phyloP scores from a whole-genome alignment of 2,888 invertebrate species.

The Protodeltote pygarga region DNA sequence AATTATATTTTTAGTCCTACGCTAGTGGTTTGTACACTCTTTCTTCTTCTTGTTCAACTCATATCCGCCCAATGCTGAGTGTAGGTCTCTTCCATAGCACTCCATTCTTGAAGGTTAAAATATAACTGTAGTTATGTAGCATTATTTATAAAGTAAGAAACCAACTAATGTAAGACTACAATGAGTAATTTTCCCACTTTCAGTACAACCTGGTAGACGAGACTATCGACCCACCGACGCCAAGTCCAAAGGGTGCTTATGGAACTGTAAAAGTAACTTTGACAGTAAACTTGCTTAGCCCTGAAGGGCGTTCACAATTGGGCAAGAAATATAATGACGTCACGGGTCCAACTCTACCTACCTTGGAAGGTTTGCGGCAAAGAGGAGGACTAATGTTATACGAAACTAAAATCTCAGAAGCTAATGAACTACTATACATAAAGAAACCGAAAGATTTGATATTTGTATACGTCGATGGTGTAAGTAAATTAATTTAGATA shows the following conservation, averaged over 20 bases:
- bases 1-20: too few species aligned
- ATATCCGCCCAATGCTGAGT: too few species aligned
- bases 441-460: constrained; percentile 89
- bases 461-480: constrained; percentile 89
- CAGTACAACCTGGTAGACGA: constrained; percentile 77
- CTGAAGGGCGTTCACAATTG: constrained; percentile 62
- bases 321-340: constrained; percentile 68
- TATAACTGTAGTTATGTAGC: too few species aligned
- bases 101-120: too few species aligned
- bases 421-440: constrained; percentile 79
- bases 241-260: constrained; percentile 88
- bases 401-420: constrained; percentile 78
- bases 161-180: too few species aligned
- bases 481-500: too few species aligned
- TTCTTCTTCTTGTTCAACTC: too few species aligned
- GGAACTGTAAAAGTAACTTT: constrained; percentile 86
- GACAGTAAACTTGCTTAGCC: constrained; percentile 78
- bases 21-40: too few species aligned
- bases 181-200: too few species aligned
- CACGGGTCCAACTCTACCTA: constrained; percentile 76
- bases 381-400: constrained; percentile 89
- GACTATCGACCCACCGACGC: constrained; percentile 83
- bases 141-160: too few species aligned
- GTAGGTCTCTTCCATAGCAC: too few species aligned
- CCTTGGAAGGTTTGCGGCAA: constrained; percentile 88